Percentiles rank a stretch among this genome's conserved stretches.
These are phyloP conservation scores for Mactra quadrangularis DNA, from an alignment of 1,140 invertebrate genomes.

Conservation along the genomic window DNA sequence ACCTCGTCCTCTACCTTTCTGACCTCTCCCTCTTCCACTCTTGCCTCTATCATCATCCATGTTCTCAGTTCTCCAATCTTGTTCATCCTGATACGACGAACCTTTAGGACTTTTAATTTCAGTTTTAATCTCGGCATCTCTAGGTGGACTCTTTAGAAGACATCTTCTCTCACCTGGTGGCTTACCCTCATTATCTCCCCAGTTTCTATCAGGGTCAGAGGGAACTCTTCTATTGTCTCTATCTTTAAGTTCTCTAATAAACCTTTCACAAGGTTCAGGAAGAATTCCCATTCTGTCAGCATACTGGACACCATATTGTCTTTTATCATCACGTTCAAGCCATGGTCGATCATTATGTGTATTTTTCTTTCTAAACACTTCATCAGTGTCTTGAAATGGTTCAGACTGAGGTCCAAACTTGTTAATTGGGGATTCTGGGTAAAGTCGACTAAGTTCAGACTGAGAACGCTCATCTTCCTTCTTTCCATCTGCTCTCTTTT, in stretches of 20 bases:
- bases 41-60: neutral
- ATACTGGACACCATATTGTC: slow-evolving; percentile 16
- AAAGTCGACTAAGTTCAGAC: slow-evolving; percentile 36
- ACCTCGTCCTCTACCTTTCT: neutral
- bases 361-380: neutral
- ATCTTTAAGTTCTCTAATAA: slow-evolving; percentile 18
- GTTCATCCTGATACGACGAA: slow-evolving; percentile 44
- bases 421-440: slow-evolving; percentile 36
- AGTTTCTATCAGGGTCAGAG: slow-evolving; percentile 15
- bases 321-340: slow-evolving; percentile 18
- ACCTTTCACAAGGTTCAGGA: neutral
- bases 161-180: slow-evolving; percentile 19
- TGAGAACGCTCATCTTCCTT: slow-evolving; percentile 6
- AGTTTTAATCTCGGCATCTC: neutral
- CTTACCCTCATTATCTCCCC: slow-evolving; percentile 64
- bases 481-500: slow-evolving; percentile 3
- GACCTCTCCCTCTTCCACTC: slow-evolving; percentile 28
- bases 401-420: slow-evolving; percentile 12
- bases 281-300: neutral
- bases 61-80: slow-evolving; percentile 50
- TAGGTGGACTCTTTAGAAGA: slow-evolving; percentile 5
- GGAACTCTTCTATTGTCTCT: neutral
- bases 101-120: slow-evolving; percentile 53
- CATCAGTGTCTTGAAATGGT: neutral
- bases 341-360: neutral